Conservation (phyloP, 2,113 vertebrate species). For the Athene cunicularia region DNA sequence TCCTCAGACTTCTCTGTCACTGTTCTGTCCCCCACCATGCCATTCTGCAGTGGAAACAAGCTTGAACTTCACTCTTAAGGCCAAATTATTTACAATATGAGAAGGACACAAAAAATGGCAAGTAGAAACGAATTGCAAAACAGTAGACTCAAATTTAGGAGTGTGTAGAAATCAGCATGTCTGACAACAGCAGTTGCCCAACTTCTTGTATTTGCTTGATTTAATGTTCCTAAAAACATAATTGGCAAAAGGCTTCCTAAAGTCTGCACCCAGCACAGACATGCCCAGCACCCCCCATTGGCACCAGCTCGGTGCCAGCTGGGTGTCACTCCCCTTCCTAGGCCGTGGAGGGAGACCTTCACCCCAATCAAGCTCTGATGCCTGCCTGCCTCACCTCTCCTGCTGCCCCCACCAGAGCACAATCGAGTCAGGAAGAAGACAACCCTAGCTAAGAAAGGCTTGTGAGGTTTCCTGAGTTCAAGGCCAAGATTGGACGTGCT, state of each 20-base stretch:
- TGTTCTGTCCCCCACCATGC: neutral
- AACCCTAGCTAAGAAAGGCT: neutral
- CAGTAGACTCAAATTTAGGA: neutral
- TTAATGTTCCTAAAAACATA: neutral
- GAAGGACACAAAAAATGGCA: neutral
- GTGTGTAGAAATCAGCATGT: rapidly evolving
- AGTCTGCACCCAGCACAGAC: rapidly evolving
- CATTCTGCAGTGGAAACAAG: neutral
- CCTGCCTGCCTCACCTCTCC: neutral
- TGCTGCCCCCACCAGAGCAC: neutral
- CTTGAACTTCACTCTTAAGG: rapidly evolving
- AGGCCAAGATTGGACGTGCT: neutral
- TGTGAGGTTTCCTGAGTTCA: neutral
- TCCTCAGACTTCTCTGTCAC: neutral
- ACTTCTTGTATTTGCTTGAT: neutral
- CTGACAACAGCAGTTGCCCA: neutral
- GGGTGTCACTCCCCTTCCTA: neutral
- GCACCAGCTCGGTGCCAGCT: neutral
- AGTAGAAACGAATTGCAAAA: neutral
- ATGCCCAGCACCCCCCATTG: neutral
- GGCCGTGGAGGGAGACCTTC: rapidly evolving
- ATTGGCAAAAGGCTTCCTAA: neutral
- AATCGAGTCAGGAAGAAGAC: neutral
- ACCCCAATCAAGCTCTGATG: neutral
- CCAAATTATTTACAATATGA: neutral